phyloP scores from a whole-genome alignment of 2,888 invertebrate species.

The Drosophila subquinaria region DNA sequence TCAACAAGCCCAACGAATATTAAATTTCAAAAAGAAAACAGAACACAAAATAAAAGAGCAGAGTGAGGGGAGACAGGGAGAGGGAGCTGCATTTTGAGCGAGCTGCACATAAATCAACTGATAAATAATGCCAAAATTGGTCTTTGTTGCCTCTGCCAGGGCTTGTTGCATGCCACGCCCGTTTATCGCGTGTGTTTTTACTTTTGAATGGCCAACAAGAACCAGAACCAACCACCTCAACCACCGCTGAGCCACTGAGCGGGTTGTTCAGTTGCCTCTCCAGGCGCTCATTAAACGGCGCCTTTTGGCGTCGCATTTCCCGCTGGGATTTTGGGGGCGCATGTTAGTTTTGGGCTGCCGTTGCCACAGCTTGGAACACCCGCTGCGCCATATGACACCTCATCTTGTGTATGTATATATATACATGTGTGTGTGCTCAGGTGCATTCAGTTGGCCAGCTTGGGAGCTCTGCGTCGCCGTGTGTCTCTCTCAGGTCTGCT shows the following conservation, averaged over 20 bases:
- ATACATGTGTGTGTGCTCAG: slow-evolving; percentile 54
- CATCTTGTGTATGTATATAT: slow-evolving; percentile 1
- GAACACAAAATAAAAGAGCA: slow-evolving; percentile 20
- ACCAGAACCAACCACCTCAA: slow-evolving; percentile 13
- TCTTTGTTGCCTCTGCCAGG: slow-evolving; percentile 7
- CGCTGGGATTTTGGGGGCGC: slow-evolving; percentile 71
- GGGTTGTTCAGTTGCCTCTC: slow-evolving; percentile 51
- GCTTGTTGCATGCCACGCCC: slow-evolving; percentile 67
- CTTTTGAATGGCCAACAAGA: slow-evolving; percentile 7
- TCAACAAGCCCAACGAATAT: slow-evolving; percentile 56
- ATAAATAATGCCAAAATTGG: slow-evolving; percentile 69
- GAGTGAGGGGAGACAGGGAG: slow-evolving; percentile 13
- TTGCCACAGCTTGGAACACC: slow-evolving; percentile 62
- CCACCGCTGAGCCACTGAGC: slow-evolving; percentile 12
- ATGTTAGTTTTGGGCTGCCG: slow-evolving; percentile 57
- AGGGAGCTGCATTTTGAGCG: slow-evolving; percentile 37
- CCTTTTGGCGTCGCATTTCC: slow-evolving; percentile 71
- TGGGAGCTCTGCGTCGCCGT: slow-evolving; percentile 38
- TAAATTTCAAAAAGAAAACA: slow-evolving; percentile 69
- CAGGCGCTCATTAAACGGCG: slow-evolving; percentile 76
- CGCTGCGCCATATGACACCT: slow-evolving; percentile 80
- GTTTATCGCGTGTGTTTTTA: slow-evolving; percentile 69
- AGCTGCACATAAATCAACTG: slow-evolving; percentile 68
- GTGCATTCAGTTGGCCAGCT: slow-evolving; percentile 65
- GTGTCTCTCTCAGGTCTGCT: slow-evolving; percentile 16